Evolutionary conservation across 2,113 vertebrate species (phyloP).

Genomic region (Geococcyx californianus): DNA sequence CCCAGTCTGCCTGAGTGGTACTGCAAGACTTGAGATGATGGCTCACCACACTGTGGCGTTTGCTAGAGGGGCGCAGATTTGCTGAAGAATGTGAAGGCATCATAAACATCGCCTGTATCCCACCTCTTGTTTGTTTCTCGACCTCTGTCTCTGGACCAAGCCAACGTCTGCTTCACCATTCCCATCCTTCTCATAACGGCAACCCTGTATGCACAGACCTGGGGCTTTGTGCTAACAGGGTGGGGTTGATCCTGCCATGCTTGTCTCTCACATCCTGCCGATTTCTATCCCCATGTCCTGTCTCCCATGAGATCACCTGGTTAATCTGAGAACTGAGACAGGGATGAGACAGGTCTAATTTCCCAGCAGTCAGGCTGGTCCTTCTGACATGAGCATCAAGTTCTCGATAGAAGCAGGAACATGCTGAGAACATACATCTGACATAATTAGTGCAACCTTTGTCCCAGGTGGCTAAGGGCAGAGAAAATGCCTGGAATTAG

Average conservation of each 20-base stretch:
- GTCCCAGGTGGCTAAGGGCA: slow-evolving; percentile 52
- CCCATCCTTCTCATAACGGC: background rate
- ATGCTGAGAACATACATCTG: slow-evolving; percentile 40
- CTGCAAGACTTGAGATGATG: background rate
- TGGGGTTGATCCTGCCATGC: rapidly evolving
- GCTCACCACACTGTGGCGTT: background rate
- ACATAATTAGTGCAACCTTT: slow-evolving; percentile 48
- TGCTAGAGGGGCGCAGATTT: background rate
- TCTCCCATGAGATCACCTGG: background rate
- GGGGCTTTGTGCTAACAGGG: background rate
- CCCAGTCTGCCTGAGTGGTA: background rate
- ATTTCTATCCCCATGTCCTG: background rate
- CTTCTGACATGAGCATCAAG: background rate
- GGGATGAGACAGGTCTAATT: background rate
- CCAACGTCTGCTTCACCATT: background rate
- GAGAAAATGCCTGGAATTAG: slow-evolving; percentile 56
- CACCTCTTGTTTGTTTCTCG: background rate
- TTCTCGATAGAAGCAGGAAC: slow-evolving; percentile 36
- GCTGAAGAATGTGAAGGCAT: background rate
- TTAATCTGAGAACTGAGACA: background rate
- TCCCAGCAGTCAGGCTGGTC: background rate
- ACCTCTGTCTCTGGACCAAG: background rate
- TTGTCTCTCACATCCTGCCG: background rate
- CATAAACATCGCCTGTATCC: background rate
- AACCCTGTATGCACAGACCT: background rate